These are phyloP conservation scores for Heteronetta atricapilla DNA, from an alignment of 2,113 vertebrate genomes.

Conservation along the genomic window DNA sequence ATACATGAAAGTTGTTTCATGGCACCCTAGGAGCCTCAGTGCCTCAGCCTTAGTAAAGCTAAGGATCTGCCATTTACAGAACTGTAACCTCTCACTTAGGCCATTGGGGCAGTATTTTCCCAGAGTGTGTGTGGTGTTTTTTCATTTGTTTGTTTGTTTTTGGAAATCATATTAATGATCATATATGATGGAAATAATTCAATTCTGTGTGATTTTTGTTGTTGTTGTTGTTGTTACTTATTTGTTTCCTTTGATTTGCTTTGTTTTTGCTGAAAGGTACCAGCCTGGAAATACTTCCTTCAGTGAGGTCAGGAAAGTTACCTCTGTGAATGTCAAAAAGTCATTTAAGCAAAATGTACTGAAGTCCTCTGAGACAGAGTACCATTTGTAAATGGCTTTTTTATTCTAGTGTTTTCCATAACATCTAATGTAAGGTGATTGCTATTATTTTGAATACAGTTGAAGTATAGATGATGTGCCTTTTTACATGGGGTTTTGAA, in stretches of 20 bases:
- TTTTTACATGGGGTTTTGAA: background rate
- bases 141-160: background rate
- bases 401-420: background rate
- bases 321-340: background rate
- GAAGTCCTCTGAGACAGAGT: background rate
- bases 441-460: constrained; percentile 4
- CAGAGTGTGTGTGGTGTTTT: background rate
- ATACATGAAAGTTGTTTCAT: background rate
- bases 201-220: background rate
- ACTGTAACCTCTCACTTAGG: background rate
- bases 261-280: background rate
- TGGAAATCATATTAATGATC: too few species aligned
- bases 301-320: background rate
- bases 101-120: background rate
- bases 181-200: background rate
- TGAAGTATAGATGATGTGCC: background rate
- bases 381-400: background rate
- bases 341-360: background rate
- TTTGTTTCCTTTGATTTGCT: too few species aligned
- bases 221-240: too few species aligned
- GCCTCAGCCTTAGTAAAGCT: background rate
- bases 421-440: background rate
- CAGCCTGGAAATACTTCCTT: background rate
- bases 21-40: accelerated
- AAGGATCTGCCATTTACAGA: background rate